Evolutionary conservation across 2,113 vertebrate species (phyloP).

Genomic region (Rhegmatorhina hoffmannsi): DNA sequence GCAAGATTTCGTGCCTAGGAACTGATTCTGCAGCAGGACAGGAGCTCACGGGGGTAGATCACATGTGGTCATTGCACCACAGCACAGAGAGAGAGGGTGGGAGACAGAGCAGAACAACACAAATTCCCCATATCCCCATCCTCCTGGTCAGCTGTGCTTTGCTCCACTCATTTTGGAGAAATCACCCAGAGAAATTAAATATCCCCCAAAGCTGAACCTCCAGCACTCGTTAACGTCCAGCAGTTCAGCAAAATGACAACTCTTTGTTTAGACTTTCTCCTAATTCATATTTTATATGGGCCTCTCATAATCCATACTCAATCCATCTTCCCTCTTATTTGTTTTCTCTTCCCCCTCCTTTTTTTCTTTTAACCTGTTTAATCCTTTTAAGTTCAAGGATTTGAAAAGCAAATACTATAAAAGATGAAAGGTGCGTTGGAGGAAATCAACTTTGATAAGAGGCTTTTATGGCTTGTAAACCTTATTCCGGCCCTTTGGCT

Average conservation of each 20-base stretch:
- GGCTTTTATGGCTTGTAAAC: conserved; percentile 72
- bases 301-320: conserved; percentile 58
- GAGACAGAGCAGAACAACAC: accelerated
- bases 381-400: conserved; percentile 77
- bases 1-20: not conserved
- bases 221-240: not conserved
- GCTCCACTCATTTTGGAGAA: not conserved
- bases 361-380: conserved; percentile 61
- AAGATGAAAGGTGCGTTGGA: conserved; percentile 78
- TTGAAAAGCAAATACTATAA: conserved; percentile 77
- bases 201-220: not conserved
- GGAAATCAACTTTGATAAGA: conserved; percentile 77
- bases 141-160: not conserved
- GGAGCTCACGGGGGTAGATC: not conserved
- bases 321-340: conserved; percentile 60
- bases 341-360: conserved; percentile 18
- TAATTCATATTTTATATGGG: conserved; percentile 46
- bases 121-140: not conserved
- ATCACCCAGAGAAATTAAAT: not conserved
- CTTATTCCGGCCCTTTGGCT: conserved; percentile 60
- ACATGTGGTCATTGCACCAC: accelerated
- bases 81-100: not conserved
- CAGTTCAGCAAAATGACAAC: not conserved
- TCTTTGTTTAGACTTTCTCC: conserved; percentile 32
- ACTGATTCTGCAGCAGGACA: not conserved